phyloP scores from a whole-genome alignment of 1,140 invertebrate genomes.

The Himalopsyche phryganea region DNA sequence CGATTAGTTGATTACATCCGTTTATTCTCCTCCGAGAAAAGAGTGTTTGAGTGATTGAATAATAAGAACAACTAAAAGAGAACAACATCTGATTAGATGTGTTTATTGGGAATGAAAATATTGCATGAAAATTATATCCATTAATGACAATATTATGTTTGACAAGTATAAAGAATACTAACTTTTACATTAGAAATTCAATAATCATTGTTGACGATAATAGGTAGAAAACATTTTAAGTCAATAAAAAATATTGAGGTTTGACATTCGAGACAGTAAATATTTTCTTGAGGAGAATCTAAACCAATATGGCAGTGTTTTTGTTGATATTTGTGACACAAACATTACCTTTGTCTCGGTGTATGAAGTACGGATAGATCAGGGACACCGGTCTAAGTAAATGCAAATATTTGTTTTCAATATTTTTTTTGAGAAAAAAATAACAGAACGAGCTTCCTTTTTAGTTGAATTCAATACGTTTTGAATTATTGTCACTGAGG shows the following conservation, averaged over 20 bases:
- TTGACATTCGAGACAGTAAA: slow-evolving; percentile 17
- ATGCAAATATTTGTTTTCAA: slow-evolving; percentile 31
- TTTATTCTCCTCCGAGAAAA: no score
- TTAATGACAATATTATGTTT: no score
- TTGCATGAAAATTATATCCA: no score
- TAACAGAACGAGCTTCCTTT: slow-evolving; percentile 18
- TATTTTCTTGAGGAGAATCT: slow-evolving; percentile 10
- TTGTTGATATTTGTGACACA: slow-evolving; percentile 24
- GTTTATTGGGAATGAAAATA: no score
- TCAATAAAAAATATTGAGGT: slow-evolving; percentile 7
- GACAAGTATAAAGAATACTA: no score
- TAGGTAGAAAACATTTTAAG: background rate
- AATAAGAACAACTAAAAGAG: no score
- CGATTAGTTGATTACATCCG: no score
- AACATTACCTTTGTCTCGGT: slow-evolving; percentile 15
- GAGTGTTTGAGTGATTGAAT: no score
- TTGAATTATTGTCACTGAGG: background rate
- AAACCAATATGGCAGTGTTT: slow-evolving; percentile 16
- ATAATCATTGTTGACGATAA: no score
- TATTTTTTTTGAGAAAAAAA: no score
- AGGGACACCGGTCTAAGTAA: slow-evolving; percentile 23
- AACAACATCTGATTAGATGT: no score
- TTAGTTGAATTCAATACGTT: background rate
- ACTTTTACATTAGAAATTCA: no score
- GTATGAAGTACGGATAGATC: slow-evolving; percentile 6